Base-by-base conservation (phyloP, 2,113 vertebrate species). In the Actinemys pallida region DNA sequence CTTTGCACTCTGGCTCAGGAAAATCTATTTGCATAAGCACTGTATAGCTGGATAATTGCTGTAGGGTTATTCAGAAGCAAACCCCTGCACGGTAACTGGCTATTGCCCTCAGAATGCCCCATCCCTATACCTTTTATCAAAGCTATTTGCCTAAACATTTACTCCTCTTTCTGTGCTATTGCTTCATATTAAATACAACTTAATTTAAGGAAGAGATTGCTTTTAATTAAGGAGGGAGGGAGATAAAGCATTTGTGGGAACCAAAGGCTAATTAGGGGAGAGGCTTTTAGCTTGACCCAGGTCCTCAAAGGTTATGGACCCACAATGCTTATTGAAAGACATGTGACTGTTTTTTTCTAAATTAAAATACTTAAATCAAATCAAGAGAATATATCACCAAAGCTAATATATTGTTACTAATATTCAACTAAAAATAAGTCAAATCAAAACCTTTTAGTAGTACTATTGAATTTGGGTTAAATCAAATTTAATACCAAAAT, bases 1-100 rank as follows among this genome's bases (percentile, higher is more conserved):
- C 47, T 0, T 1, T 90, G 78, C 56, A 86, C 87, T 91, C 69
- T 94, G 90, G 85, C 39, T 92, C 54, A 89, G 20, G 75, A 87
- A 95, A 54, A 29, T 52, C 89, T 93, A 80, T 95, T 84, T 95
- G 31, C 72, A 91, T 95, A 92, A 95, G 95, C 92, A 86, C 89
- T 92, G 75, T 69, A 56, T 42, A 84, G n/a, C 20, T 90, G 50
- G 50, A 50, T 50, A 50, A 50, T 50, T 50, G 50, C 50, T 50
- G 50, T 50, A 50, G 4, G 50, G 50, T 50, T 50, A 50, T 50
- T 50, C 50, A 50, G 50, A 50, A 50, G 16, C 82, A 39, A 85
- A 45, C 53, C 76, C 76, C 87, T 91, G 45, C 31, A 47, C 0
- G 1, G 83, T 90, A 87, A 81, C 59, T 86, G 47, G 19, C 9